phyloP scores from a whole-genome alignment of 1,140 invertebrate genomes.

The Ips typographus region DNA sequence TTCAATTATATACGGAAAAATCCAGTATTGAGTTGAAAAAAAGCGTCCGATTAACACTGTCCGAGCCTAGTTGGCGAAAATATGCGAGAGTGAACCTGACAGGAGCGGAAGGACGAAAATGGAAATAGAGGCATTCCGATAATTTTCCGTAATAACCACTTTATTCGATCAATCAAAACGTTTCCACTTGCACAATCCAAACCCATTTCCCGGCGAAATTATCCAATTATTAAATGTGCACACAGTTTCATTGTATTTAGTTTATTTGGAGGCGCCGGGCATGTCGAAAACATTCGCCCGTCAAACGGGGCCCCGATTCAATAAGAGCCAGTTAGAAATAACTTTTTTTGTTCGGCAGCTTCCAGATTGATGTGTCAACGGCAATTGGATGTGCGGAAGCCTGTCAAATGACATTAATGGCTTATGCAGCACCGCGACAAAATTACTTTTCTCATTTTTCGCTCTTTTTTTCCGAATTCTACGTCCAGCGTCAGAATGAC shows the following conservation, averaged over 20 bases:
- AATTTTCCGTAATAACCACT: constrained; percentile 35
- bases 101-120: constrained; percentile 8
- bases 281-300: constrained; percentile 32
- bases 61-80: no score
- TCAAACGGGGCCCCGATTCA: constrained; percentile 22
- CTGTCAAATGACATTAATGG: constrained; percentile 33
- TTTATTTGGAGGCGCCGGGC: constrained; percentile 33
- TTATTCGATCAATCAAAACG: constrained; percentile 38
- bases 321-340: constrained; percentile 38
- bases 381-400: constrained; percentile 32
- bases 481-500: no score
- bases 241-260: constrained; percentile 36
- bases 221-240: constrained; percentile 38
- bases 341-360: constrained; percentile 24
- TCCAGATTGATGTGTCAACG: constrained; percentile 35
- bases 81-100: not conserved
- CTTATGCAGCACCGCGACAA: not conserved
- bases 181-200: constrained; percentile 26
- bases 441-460: no score
- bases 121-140: constrained; percentile 32
- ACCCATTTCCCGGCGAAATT: constrained; percentile 29
- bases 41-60: no score
- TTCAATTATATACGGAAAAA: no score
- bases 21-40: no score
- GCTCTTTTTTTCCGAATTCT: no score